These are phyloP conservation scores for Schizothorax lantsangensis DNA, from an alignment of 2,797 vertebrate species.

Conservation along the genomic window DNA sequence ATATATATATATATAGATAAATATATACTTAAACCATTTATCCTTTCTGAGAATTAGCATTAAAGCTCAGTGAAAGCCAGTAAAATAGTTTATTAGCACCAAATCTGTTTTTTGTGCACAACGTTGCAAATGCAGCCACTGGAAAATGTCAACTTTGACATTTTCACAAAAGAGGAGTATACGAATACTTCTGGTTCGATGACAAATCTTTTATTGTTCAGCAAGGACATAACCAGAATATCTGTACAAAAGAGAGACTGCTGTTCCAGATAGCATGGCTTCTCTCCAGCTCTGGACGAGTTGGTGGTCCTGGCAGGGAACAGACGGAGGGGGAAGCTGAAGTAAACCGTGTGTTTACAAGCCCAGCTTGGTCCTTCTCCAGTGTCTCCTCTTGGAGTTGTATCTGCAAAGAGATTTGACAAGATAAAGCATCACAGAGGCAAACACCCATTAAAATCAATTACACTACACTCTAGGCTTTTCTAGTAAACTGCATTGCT, in stretches of 20 bases:
- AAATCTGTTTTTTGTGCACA: neutral
- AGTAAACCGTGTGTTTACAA: conserved; percentile 75
- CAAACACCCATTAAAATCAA: neutral
- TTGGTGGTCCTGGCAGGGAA: conserved; percentile 66
- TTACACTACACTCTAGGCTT: neutral
- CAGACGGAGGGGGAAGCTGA: conserved; percentile 54
- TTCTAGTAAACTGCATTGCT: too few species aligned
- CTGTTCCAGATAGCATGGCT: conserved; percentile 70
- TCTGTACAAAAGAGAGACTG: conserved; percentile 78
- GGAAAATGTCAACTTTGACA: neutral
- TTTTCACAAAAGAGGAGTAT: neutral
- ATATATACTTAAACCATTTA: too few species aligned
- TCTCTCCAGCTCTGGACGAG: conserved; percentile 61
- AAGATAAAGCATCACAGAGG: neutral
- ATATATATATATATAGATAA: too few species aligned
- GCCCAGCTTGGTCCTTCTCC: conserved; percentile 91
- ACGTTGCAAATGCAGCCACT: neutral
- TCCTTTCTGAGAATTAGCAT: too few species aligned
- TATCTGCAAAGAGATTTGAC: conserved; percentile 76
- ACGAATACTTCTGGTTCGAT: conserved; percentile 61
- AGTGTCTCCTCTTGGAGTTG: conserved; percentile 97
- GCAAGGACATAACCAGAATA: conserved; percentile 75
- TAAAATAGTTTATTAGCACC: neutral
- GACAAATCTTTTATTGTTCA: conserved; percentile 79
- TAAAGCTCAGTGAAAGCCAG: neutral